Evolutionary conservation across 1,140 invertebrate genomes (phyloP).

Genomic region (Pseudomyrmex dendroicus): DNA sequence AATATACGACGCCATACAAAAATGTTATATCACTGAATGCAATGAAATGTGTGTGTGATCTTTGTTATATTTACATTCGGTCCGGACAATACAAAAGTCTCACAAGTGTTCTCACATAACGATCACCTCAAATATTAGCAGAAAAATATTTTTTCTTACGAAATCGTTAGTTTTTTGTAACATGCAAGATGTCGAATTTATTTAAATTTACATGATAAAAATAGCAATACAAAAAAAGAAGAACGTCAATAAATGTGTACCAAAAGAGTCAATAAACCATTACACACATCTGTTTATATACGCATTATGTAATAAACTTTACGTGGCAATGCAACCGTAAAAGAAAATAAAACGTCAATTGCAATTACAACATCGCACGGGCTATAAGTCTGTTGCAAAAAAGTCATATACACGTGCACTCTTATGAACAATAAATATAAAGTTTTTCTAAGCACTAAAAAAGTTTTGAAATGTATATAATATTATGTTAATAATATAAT

Average conservation of each 20-base stretch:
- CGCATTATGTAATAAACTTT: neutral
- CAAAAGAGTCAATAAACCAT: conserved; percentile 1
- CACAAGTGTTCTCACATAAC: conserved; percentile 68
- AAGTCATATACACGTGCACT: conserved; percentile 52
- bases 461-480: conserved; percentile 47
- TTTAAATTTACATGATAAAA: conserved; percentile 24
- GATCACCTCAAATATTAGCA: conserved; percentile 43
- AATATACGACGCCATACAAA: conserved; percentile 54
- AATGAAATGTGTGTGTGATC: conserved; percentile 19
- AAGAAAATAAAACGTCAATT: conserved; percentile 60
- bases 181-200: conserved; percentile 35
- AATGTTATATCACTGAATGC: conserved; percentile 35
- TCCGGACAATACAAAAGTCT: conserved; percentile 49
- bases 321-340: conserved; percentile 18
- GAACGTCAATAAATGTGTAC: conserved; percentile 41
- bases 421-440: conserved; percentile 49
- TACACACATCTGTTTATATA: too few species aligned
- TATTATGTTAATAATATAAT: neutral
- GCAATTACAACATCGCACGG: conserved; percentile 40
- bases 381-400: conserved; percentile 44
- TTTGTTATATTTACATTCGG: conserved; percentile 44
- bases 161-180: neutral
- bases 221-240: neutral
- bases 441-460: conserved; percentile 41
- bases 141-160: conserved; percentile 23